Evolutionary conservation across 2,888 invertebrate genomes (phyloP).

Genomic region (Lissocephala sabroskyi): DNA sequence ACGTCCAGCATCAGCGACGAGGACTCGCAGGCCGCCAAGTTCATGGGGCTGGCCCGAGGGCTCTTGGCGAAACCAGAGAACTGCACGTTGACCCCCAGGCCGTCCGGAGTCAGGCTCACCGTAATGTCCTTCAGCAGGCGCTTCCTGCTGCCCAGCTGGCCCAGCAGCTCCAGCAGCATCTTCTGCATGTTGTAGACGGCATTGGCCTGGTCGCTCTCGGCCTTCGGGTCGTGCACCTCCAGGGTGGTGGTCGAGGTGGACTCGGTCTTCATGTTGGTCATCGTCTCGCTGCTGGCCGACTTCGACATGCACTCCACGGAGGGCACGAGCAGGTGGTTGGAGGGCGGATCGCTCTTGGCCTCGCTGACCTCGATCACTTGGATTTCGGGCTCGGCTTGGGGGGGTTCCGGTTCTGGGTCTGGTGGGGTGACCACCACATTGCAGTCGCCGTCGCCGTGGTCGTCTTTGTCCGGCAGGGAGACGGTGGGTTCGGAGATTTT

Average conservation of each 20-base stretch:
- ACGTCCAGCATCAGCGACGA: conserved; percentile 9
- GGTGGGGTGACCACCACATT: background rate
- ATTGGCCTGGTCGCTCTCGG: background rate
- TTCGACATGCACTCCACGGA: no score
- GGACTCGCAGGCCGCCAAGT: background rate
- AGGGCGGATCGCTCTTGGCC: no score
- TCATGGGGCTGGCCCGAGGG: no score
- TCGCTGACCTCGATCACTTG: no score
- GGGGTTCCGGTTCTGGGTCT: background rate
- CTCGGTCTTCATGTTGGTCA: conserved; percentile 5
- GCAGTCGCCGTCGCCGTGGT: background rate
- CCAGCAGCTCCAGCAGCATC: conserved; percentile 12
- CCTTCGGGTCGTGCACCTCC: conserved; percentile 12
- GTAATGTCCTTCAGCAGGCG: conserved; percentile 24
- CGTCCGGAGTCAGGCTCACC: conserved; percentile 26
- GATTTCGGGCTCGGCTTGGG: no score
- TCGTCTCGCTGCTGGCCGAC: no score
- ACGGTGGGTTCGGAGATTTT: no score
- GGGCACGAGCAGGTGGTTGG: background rate
- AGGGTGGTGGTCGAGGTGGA: conserved; percentile 33
- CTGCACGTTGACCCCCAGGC: conserved; percentile 30
- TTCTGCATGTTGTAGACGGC: background rate
- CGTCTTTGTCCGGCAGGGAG: background rate
- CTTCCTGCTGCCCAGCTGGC: conserved; percentile 28
- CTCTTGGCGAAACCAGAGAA: conserved; percentile 22